phyloP scores from a whole-genome alignment of 2,797 vertebrate species.

The Takifugu rubripes region DNA sequence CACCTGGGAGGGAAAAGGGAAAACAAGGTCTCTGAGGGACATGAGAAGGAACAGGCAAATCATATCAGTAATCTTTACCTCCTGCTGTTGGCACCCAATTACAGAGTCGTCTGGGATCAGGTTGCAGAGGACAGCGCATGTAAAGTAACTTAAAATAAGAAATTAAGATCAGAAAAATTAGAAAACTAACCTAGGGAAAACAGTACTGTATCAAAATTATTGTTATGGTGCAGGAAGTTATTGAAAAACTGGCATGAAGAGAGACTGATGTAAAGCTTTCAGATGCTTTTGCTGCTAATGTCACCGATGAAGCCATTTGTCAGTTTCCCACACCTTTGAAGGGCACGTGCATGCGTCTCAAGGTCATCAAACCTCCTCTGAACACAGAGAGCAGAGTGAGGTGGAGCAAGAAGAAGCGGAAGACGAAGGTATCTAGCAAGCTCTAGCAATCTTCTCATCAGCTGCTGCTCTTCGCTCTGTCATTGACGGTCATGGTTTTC shows the following conservation, averaged over 20 bases:
- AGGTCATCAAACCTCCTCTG: not conserved
- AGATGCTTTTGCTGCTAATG: not conserved
- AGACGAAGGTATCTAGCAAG: not conserved
- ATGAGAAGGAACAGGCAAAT: constrained; percentile 27
- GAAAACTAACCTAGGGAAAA: too few relatives aligned
- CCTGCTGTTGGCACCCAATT: constrained; percentile 41
- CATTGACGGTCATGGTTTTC: not conserved
- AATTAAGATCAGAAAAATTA: not conserved
- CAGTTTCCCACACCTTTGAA: not conserved
- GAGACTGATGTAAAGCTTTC: not conserved
- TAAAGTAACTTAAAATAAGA: constrained; percentile 11
- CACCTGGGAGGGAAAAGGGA: constrained; percentile 43
- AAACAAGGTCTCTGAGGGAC: constrained; percentile 43
- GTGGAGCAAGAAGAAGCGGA: not conserved
- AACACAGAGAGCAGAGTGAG: not conserved
- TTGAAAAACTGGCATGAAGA: not conserved
- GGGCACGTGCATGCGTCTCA: not conserved
- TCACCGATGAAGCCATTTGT: not conserved
- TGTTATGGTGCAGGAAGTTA: too few relatives aligned
- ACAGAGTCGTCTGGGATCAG: constrained; percentile 30
- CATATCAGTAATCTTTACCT: constrained; percentile 56
- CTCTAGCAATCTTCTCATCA: not conserved
- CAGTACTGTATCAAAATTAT: too few relatives aligned
- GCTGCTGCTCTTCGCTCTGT: not conserved
- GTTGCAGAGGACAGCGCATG: constrained; percentile 15